Conservation (phyloP, 2,888 invertebrate species). For the Tiliacea aurago region DNA sequence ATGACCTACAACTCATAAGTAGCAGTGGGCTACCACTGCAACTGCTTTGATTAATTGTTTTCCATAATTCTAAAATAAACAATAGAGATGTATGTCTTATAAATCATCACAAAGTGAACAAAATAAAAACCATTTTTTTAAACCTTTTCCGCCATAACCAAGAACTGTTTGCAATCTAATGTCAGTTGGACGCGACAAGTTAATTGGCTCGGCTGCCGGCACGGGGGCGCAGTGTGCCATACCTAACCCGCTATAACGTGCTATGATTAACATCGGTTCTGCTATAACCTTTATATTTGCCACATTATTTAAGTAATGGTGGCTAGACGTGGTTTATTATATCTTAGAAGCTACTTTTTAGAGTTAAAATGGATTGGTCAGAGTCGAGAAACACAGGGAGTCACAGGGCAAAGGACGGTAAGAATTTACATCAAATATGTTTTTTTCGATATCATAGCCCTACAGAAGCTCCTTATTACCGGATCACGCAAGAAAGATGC, state of each 20-base stretch:
- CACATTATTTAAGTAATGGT: conserved; percentile 20
- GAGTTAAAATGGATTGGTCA: not conserved
- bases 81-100: not conserved
- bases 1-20: not conserved
- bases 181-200: conserved; percentile 55
- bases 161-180: conserved; percentile 39
- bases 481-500: not conserved
- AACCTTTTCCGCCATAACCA: conserved; percentile 1
- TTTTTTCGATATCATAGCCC: not conserved
- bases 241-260: not conserved
- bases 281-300: conserved; percentile 12
- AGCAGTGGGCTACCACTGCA: not conserved
- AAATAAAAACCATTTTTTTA: not conserved
- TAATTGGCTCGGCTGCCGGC: conserved; percentile 54
- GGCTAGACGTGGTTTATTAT: not conserved
- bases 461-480: not conserved
- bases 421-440: too few species aligned
- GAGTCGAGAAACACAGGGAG: not conserved
- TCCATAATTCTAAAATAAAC: not conserved
- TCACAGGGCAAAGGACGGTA: not conserved
- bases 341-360: not conserved
- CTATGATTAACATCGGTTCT: conserved; percentile 31
- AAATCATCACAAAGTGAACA: not conserved
- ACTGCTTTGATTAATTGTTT: not conserved
- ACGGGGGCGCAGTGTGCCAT: conserved; percentile 32